These are phyloP conservation scores for Excalfactoria chinensis DNA, from an alignment of 2,113 vertebrate genomes.

Conservation along the genomic window DNA sequence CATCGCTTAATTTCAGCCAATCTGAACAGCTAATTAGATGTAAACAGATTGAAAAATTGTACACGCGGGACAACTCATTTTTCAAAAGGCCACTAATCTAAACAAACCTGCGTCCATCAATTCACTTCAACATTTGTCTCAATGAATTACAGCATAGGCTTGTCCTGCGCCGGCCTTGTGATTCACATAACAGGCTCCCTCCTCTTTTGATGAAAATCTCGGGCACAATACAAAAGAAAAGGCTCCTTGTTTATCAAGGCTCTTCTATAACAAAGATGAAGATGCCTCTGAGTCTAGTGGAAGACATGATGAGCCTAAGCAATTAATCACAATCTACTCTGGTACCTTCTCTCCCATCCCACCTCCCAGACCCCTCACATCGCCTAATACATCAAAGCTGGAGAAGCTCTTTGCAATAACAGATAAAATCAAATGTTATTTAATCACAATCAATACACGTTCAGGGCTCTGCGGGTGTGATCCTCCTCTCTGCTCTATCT, in stretches of 20 bases:
- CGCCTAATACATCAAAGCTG: not conserved
- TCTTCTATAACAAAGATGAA: not conserved
- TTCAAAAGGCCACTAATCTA: conserved; percentile 56
- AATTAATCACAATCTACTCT: not conserved
- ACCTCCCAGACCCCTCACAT: not conserved
- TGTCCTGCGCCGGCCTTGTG: not conserved
- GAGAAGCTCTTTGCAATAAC: not conserved
- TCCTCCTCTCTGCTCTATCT: not conserved
- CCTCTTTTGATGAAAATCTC: conserved; percentile 33
- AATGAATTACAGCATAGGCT: conserved; percentile 37
- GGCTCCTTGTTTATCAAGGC: conserved; percentile 8
- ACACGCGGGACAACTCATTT: conserved; percentile 44
- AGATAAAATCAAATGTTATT: not conserved
- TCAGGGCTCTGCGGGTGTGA: not conserved
- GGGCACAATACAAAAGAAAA: not conserved
- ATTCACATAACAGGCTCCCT: not conserved
- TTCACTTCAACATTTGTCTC: conserved; percentile 46
- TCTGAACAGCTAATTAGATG: conserved; percentile 68
- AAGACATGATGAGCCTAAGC: not conserved
- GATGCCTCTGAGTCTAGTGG: not conserved
- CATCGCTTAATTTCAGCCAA: conserved; percentile 51
- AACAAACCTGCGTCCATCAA: conserved; percentile 47
- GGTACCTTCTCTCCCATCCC: not conserved
- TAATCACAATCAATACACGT: not conserved
- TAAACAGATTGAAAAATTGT: conserved; percentile 61